Conservation (phyloP, 2,888 invertebrate species). For the Scaptomyza tumidula region DNA sequence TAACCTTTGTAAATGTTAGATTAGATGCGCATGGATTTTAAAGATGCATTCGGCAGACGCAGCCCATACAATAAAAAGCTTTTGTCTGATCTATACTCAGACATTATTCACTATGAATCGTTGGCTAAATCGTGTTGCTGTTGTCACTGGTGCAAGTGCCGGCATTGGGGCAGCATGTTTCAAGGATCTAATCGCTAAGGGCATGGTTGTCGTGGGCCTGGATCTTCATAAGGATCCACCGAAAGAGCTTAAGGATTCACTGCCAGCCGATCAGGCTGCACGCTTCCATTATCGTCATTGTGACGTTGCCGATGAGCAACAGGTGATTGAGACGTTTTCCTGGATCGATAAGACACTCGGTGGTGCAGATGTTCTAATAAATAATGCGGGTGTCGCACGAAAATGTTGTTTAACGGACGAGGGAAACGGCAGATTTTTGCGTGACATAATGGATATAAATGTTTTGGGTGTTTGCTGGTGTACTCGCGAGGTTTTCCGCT, state of each 20-base stretch:
- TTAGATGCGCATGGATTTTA: not conserved
- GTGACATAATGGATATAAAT: not conserved
- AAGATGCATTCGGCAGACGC: not conserved
- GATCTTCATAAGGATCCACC: not conserved
- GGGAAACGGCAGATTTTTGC: not conserved
- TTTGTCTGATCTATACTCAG: not conserved
- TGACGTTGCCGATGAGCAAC: not conserved
- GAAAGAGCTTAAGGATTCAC: not conserved
- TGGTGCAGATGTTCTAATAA: not conserved
- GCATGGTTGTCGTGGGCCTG: not conserved
- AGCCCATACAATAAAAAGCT: not conserved
- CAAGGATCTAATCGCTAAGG: not conserved
- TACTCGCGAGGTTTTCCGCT: not conserved
- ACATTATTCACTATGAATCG: not conserved
- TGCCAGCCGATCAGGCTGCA: not conserved
- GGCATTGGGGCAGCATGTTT: not conserved
- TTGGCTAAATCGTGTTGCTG: not conserved
- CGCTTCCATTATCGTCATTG: not conserved
- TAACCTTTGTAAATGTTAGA: not conserved
- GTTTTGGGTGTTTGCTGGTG: not conserved
- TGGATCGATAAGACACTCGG: slow-evolving; percentile 1
- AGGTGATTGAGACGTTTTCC: not conserved
- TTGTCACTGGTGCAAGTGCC: not conserved
- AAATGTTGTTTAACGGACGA: not conserved
- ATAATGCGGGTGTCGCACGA: not conserved